Evolutionary conservation across 2,888 invertebrate species (phyloP), one percentile per base, ranked within the genome.

Genomic region (Acleris sparsana): DNA sequence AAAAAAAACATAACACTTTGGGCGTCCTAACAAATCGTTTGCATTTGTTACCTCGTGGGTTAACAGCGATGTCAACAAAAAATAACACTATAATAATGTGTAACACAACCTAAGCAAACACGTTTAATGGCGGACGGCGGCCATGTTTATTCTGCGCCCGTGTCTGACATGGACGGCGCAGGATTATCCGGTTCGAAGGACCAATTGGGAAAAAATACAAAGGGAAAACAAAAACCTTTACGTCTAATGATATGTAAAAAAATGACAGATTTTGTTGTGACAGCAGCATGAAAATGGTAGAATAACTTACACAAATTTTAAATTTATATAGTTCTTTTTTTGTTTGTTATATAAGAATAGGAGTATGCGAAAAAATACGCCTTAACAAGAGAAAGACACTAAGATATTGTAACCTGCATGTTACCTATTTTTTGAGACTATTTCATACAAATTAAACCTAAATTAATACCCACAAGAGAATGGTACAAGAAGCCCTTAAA

Each of bases 91-190:
- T 86, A 83, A 85, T 87, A 80, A 83, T 80, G 83, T 87, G 86
- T 88, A 86, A 88, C 83, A 77, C 75, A 80, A 80, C 89, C 89
- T 88, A 88, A 88, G 82, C 84, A 87, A 87, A 89, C 89, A 82
- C 70, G 70, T 80, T 79, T 86, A 88, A 87, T 86, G 82, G 86
- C 79, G 69, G 71, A 63, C 72, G 74, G 72, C 73, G 49, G 80
- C 80, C 82, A 80, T 88, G 80, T 88, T 87, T 84, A 80, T 80
- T 80, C 78, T 78, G 74, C 78, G 80, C 73, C 79, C 89, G 89
- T 90, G 89, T 89, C 86, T 82, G 83, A 89, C 86, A 87, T 80
- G 79, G 79, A 79, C 77, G 76, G 74, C 72, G 72, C 72, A 68
- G 88, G 89, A 89, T 89, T 88, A 88, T 85, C 87, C 84, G 79